phyloP scores from a whole-genome alignment of 2,797 vertebrate genomes.

The Pogonophryne albipinna region DNA sequence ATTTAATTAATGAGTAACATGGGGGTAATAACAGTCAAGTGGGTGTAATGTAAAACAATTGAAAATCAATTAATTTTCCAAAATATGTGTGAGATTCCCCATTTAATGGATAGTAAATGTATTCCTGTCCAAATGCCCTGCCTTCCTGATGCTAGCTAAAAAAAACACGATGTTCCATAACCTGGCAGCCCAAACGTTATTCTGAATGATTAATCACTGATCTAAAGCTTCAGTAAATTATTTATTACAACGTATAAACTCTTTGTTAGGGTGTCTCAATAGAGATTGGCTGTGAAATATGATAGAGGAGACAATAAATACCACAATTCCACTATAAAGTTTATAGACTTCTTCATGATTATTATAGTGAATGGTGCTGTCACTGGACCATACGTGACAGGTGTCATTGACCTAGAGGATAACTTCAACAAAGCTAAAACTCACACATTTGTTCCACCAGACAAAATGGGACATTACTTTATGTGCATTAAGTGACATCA shows the following conservation, averaged over 20 bases:
- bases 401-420: constrained; percentile 81
- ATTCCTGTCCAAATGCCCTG: not conserved
- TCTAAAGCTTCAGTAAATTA: constrained; percentile 19
- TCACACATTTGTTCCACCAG: constrained; percentile 21
- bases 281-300: not conserved
- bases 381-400: constrained; percentile 58
- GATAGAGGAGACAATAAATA: constrained; percentile 2
- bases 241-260: not conserved
- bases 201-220: constrained; percentile 20
- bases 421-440: constrained; percentile 57
- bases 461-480: not conserved
- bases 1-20: no score
- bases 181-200: constrained; percentile 46
- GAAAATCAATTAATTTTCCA: no score
- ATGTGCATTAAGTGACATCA: not conserved
- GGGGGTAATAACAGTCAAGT: no score
- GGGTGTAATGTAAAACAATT: no score
- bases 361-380: constrained; percentile 11
- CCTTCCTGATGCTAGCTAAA: constrained; percentile 5
- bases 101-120: not conserved
- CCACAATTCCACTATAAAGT: constrained; percentile 1
- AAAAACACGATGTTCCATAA: constrained; percentile 35
- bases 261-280: not conserved
- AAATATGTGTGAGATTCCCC: no score
- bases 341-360: not conserved